Conservation (phyloP, 2,113 vertebrate genomes). For the Oryzias melastigma region DNA sequence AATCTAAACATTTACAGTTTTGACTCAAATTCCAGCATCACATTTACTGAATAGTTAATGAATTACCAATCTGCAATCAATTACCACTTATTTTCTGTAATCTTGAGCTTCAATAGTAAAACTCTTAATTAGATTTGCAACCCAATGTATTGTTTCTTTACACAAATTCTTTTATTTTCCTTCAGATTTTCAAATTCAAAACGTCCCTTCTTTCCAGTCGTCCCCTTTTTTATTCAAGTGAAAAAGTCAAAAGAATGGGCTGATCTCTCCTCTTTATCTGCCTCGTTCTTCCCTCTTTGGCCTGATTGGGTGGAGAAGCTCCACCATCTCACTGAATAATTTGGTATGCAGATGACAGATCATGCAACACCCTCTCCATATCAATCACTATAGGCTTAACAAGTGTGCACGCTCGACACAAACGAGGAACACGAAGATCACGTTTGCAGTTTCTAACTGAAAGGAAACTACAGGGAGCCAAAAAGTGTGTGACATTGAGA, state of each 20-base stretch:
- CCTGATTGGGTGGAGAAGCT: constrained; percentile 30
- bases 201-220: too few species aligned
- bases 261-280: constrained; percentile 39
- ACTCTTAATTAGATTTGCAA: too few species aligned
- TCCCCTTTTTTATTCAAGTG: too few species aligned
- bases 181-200: too few species aligned
- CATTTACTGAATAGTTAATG: too few species aligned
- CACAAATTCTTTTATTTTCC: too few species aligned
- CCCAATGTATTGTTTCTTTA: too few species aligned
- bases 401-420: constrained; percentile 11
- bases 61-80: too few species aligned
- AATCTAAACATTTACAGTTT: too few species aligned
- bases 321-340: constrained; percentile 43
- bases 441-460: constrained; percentile 33
- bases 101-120: too few species aligned
- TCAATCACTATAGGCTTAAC: constrained; percentile 46
- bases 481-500: constrained; percentile 67
- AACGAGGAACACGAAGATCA: constrained; percentile 14
- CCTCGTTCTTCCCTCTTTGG: constrained; percentile 13
- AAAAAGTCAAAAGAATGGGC: constrained; percentile 3
- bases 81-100: too few species aligned
- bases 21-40: too few species aligned
- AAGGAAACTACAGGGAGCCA: constrained; percentile 46
- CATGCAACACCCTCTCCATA: constrained; percentile 52
- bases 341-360: constrained; percentile 58